Percentiles rank a stretch among this genome's conserved stretches.
Evolutionary conservation across 1,140 invertebrate species (phyloP).

Genomic region (Holcopasites calliopsidis): DNA sequence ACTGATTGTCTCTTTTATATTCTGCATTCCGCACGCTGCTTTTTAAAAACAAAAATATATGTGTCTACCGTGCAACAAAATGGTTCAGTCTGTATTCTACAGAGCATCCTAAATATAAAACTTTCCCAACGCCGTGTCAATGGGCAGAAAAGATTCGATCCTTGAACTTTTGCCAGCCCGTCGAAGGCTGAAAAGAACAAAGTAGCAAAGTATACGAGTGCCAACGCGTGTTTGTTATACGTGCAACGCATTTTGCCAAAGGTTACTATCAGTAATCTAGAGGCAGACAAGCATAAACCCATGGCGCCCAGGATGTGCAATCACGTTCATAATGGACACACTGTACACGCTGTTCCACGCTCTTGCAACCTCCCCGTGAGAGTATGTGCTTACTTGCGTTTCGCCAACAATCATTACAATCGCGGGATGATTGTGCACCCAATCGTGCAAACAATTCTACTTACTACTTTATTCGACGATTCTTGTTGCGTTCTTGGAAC

Average conservation of each 20-base stretch:
- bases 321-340: background rate
- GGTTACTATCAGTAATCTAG: background rate
- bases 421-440: constrained; percentile 50
- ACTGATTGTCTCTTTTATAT: too few relatives aligned
- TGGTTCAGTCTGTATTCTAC: too few relatives aligned
- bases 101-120: too few relatives aligned
- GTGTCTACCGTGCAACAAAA: too few relatives aligned
- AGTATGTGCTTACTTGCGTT: constrained; percentile 4
- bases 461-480: constrained; percentile 32
- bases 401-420: constrained; percentile 38
- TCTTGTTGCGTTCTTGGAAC: background rate
- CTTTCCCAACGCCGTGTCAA: background rate
- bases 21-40: too few relatives aligned
- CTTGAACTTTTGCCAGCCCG: background rate
- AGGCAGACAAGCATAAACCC: background rate
- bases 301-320: background rate
- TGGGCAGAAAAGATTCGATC: background rate
- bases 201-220: constrained; percentile 18
- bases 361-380: constrained; percentile 44
- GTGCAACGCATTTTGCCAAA: constrained; percentile 34
- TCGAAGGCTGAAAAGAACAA: background rate
- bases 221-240: constrained; percentile 40
- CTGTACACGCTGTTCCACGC: background rate
- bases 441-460: constrained; percentile 35
- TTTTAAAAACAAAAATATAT: too few relatives aligned